Base-by-base conservation (phyloP, 37 sponge, comb jelly and placozoan genomes). In the Theonella swinhoei region DNA sequence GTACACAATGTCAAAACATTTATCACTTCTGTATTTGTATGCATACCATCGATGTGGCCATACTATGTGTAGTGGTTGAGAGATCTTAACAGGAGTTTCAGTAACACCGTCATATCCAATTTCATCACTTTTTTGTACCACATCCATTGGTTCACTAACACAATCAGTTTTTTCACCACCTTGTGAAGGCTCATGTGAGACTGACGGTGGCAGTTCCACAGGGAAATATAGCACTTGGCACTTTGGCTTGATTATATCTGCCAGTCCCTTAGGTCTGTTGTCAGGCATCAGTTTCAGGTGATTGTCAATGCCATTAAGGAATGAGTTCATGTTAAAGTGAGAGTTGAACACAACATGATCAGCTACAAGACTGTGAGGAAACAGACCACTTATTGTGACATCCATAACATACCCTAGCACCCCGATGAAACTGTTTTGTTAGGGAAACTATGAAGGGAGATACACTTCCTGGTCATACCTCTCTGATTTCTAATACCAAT, bases 41-140 rank as follows among this genome's bases (percentile, higher is more conserved):
- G 0, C 72, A 20, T 88, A 91, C 95, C 95, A 94, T 82, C 95
- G 62, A 74, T 97, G 97, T 17, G 97, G 97, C 97, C 97, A 97
- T 3, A 97, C 67, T 41, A 97, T 91, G 71, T 97, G 97, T 2
- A 94, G 88, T 31, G 76, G 62, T 14, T 47, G 54, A n/a, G n/a
- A n/a, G n/a, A n/a, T n/a, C n/a, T n/a, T n/a, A n/a, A n/a, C n/a
- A 14, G 54, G 54, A 47, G 7, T n/a, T 26, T 31, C 69, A 31
- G 69, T 3, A 1, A 68, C 33, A 31, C 9, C 69, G 25, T 1
- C 69, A 47, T 14, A 17, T 7, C 54, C 54, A 7, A 17, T 14
- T 17, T 17, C 7, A 7, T 47, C 11, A 14, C 54, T 47, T 47
- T 14, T 47, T 17, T 47, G 7, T 14, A 7, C 11, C 54, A 47